phyloP scores from a whole-genome alignment of 2,888 invertebrate genomes.

The Orchesella flavescens region DNA sequence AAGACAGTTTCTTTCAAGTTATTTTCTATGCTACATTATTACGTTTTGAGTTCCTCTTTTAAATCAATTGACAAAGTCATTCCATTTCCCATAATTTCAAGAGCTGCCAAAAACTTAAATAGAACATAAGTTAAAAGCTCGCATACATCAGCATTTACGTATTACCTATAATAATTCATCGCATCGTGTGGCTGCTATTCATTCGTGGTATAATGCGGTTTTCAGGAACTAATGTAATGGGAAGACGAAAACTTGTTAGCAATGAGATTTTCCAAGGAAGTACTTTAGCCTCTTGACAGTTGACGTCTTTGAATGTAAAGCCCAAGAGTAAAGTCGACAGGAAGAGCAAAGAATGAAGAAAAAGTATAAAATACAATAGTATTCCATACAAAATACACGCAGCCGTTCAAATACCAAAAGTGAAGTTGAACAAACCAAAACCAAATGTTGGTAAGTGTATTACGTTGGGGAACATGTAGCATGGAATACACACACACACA shows the following conservation, averaged over 20 bases:
- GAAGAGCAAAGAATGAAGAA: not conserved
- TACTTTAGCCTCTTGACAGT: slow-evolving; percentile 44
- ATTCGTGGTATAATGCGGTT: too few species aligned
- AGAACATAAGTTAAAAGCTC: too few species aligned
- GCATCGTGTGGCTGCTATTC: too few species aligned
- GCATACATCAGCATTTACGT: too few species aligned
- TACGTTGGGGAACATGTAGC: too few species aligned
- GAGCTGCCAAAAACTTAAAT: not conserved
- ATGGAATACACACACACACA: too few species aligned
- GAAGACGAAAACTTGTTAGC: slow-evolving; percentile 36
- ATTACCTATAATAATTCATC: too few species aligned
- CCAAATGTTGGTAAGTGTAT: not conserved
- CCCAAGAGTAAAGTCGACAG: slow-evolving; percentile 20
- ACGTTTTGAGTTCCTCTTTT: not conserved
- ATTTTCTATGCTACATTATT: too few species aligned
- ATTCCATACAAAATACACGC: too few species aligned
- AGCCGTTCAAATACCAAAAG: too few species aligned
- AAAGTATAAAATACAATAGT: not conserved
- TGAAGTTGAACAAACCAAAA: slow-evolving; percentile 1
- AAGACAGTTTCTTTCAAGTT: too few species aligned
- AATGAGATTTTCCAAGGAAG: slow-evolving; percentile 22
- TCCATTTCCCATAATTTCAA: slow-evolving; percentile 14
- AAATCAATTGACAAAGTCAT: slow-evolving; percentile 26
- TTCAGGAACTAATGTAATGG: slow-evolving; percentile 2
- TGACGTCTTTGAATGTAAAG: slow-evolving; percentile 47